Evolutionary conservation across 2,113 vertebrate genomes (phyloP).

Genomic region (Scomber japonicus): DNA sequence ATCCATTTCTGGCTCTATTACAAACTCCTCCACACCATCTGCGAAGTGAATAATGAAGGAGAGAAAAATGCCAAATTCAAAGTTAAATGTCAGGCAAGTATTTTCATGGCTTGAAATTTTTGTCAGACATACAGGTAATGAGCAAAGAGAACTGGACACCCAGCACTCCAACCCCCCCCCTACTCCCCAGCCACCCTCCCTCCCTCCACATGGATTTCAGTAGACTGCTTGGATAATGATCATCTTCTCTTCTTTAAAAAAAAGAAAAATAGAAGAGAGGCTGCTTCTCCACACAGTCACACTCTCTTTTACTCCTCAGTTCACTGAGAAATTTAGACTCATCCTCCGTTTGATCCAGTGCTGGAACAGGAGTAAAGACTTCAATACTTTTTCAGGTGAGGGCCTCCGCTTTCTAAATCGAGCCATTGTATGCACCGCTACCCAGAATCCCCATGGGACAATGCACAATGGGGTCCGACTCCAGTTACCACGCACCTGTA

Average conservation of each 20-base stretch:
- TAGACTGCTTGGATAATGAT: constrained; percentile 9
- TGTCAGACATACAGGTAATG: constrained; percentile 2
- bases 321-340: not conserved
- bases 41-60: not conserved
- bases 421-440: constrained; percentile 59
- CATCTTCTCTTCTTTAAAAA: not conserved
- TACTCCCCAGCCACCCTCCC: too few species aligned
- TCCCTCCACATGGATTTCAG: constrained; percentile 11
- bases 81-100: constrained; percentile 2
- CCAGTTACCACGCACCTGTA: constrained; percentile 66
- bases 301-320: constrained; percentile 1
- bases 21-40: not conserved
- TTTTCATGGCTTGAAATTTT: not conserved
- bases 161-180: too few species aligned
- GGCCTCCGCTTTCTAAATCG: constrained; percentile 49
- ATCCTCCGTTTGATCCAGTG: constrained; percentile 24
- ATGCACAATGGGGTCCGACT: constrained; percentile 78
- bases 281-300: not conserved
- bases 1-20: not conserved
- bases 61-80: not conserved
- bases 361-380: constrained; percentile 8
- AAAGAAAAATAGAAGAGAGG: too few species aligned
- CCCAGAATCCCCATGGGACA: constrained; percentile 71
- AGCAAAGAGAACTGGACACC: not conserved
- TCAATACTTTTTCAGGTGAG: constrained; percentile 33